Conservation (phyloP, 2,888 invertebrate genomes). For the Trichogramma evanescens region DNA sequence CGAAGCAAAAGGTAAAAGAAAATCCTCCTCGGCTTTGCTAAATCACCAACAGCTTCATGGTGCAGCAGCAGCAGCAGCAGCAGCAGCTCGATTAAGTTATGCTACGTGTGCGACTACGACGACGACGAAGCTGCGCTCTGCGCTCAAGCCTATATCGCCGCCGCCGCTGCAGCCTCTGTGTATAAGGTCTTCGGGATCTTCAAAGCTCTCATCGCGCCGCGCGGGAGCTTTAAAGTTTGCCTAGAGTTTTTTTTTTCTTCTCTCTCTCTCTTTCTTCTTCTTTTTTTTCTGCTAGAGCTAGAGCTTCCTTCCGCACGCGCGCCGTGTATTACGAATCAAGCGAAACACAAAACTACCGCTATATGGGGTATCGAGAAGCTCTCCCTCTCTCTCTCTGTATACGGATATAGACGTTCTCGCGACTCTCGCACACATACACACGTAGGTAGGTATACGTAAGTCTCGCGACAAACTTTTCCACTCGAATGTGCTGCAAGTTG, state of each 20-base stretch:
- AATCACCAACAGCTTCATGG: too few species aligned
- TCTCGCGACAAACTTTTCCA: constrained; percentile 13
- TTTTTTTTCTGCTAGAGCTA: neutral
- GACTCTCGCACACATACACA: neutral
- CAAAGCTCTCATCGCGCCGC: too few species aligned
- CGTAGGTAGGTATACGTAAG: neutral
- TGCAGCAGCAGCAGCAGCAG: too few species aligned
- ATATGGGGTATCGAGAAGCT: neutral
- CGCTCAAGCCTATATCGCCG: too few species aligned
- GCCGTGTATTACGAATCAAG: constrained; percentile 13
- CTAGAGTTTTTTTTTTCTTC: neutral
- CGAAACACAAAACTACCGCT: constrained; percentile 8
- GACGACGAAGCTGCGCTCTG: too few species aligned
- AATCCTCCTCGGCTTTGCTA: too few species aligned
- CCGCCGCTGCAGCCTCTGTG: too few species aligned
- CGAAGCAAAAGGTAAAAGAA: too few species aligned
- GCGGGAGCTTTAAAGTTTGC: constrained; percentile 3
- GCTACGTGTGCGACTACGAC: too few species aligned
- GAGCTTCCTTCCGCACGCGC: neutral
- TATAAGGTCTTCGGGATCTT: too few species aligned
- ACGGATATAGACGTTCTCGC: neutral
- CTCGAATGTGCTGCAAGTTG: constrained; percentile 9
- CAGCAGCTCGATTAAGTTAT: too few species aligned
- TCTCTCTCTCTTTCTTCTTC: neutral
- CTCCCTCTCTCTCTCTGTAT: too few species aligned